Base-by-base conservation (phyloP, 2,888 invertebrate genomes). In the Arrhopalites spinosus region DNA sequence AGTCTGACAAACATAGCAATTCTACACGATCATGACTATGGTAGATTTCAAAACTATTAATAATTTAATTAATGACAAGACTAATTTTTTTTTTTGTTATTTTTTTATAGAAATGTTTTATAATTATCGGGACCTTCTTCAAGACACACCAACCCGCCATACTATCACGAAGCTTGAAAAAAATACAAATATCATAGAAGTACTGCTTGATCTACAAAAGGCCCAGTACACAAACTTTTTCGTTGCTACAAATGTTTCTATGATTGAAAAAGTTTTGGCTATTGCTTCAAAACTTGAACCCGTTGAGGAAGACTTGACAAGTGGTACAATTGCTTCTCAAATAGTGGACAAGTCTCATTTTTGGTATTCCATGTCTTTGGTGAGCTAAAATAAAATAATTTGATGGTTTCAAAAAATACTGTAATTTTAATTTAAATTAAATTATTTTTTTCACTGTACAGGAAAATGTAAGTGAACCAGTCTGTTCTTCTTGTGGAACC, bases 21-120 rank as follows among this genome's bases (percentile, higher is more conserved):
- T 17, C 2, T 68, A 3, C 27, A 43, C 47, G 25, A 68, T 17
- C 25, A 47, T 13, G 27, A 25, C 23, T 68, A 68, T n/a, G 50
- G 68, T 68, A 50, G 5, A 23, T 36, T 17, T 50, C 2, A 15
- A 50, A 13, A 13, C n/a, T 50, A n/a, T n/a, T n/a, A n/a, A n/a
- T n/a, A n/a, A n/a, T n/a, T n/a, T n/a, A n/a, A n/a, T n/a, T n/a
- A n/a, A n/a, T n/a, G n/a, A n/a, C n/a, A n/a, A n/a, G n/a, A n/a
- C n/a, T 50, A 15, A 50, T n/a, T 50, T 50, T 15, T 50, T 8
- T 8, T 3, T 3, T 50, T 50, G 50, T 13, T n/a, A 50, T n/a
- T 50, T 15, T 50, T 3, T 50, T 17, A 2, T 15, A 66, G 66
- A 66, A 43, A 66, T 66, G 66, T 66, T 66, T 43, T 43, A 66